phyloP scores from a whole-genome alignment of 1,140 invertebrate genomes.

The Dreissena polymorpha region DNA sequence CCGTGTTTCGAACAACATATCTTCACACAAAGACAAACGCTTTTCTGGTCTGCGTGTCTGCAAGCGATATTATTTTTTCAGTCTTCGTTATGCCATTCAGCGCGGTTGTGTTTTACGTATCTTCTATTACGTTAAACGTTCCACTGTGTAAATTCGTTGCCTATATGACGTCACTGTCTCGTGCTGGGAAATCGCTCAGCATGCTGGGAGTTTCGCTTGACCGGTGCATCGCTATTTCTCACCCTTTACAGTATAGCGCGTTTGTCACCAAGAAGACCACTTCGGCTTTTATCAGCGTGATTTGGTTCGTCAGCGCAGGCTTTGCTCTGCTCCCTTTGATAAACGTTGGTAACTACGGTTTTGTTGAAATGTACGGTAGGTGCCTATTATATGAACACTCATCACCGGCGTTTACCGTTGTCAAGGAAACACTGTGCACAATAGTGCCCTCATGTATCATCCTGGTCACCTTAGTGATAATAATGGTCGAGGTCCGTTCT shows the following conservation, averaged over 20 bases:
- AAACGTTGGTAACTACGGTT: conserved; percentile 14
- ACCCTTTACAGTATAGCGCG: conserved; percentile 37
- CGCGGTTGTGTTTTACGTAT: background rate
- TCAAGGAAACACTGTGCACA: conserved; percentile 31
- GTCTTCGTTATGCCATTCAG: conserved; percentile 34
- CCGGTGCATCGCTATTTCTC: conserved; percentile 33
- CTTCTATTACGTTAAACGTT: background rate
- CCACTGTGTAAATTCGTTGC: conserved; percentile 23
- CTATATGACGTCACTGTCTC: conserved; percentile 34
- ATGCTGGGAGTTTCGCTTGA: conserved; percentile 41
- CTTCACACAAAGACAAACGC: conserved; percentile 42
- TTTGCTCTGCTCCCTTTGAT: conserved; percentile 33
- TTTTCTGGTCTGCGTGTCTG: conserved; percentile 23
- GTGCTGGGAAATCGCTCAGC: conserved; percentile 25
- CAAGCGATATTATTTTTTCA: conserved; percentile 21
- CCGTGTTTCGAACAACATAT: conserved; percentile 7
- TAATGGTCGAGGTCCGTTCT: conserved; percentile 29
- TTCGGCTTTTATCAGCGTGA: background rate
- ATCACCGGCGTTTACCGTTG: conserved; percentile 14
- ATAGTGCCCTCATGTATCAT: conserved; percentile 21
- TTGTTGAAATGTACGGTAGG: conserved; percentile 9
- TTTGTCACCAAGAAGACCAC: conserved; percentile 31
- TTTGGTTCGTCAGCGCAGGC: conserved; percentile 22
- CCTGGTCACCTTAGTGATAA: conserved; percentile 9
- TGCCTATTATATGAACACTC: conserved; percentile 25